Base-by-base conservation (phyloP, 2,888 invertebrate species). In the Campoletis raptor region DNA sequence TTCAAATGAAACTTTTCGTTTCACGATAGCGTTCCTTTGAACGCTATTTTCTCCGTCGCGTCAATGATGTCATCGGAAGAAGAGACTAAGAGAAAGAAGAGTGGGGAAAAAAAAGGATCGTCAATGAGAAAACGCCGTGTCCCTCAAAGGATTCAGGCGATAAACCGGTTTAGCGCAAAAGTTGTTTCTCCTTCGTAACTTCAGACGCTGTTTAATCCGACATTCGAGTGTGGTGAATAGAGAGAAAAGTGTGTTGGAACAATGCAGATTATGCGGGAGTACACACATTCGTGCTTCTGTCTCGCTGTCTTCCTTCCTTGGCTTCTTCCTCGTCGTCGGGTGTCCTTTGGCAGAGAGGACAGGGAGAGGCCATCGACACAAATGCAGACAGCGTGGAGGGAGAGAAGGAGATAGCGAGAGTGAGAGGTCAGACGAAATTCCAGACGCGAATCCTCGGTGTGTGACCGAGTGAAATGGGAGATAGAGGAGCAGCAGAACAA, bases 361-460 rank as follows among this genome's bases (percentile, higher is more conserved):
- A 57, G 61, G 57, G 30, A 70, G 73, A 52, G 81, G 52, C 52
- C 73, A 73, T 48, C 42, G 52, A 52, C 61, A 66, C 40, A 42
- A 12, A 66, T 36, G 54, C 72, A 80, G 42, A 42, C 40, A 69
- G 21, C 0, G 42, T 1, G 42, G 42, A 40, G 57, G n/a, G 74
- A 37, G 48, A 36, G 36, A n/a, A 12, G 45, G n/a, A 48, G 48
- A 37, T 30, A 3, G 40, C 24, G 48, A 42, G 67, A 66, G 76
- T 24, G 54, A 57, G 72, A 72, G 74, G 67, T 82, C 81, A 74
- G 81, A 82, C 81, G 42, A 69, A 76, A 82, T 76, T 57, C 67
- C 74, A 73, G 73, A 81, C 81, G 73, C 10, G 73, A 74, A 67
- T 73, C 61, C 72, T 24, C 72, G 54, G 18, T 45, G 69, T 82